These are phyloP conservation scores for Panthera uncia DNA, from an alignment of 2,113 vertebrate genomes.

Conservation along the genomic window DNA sequence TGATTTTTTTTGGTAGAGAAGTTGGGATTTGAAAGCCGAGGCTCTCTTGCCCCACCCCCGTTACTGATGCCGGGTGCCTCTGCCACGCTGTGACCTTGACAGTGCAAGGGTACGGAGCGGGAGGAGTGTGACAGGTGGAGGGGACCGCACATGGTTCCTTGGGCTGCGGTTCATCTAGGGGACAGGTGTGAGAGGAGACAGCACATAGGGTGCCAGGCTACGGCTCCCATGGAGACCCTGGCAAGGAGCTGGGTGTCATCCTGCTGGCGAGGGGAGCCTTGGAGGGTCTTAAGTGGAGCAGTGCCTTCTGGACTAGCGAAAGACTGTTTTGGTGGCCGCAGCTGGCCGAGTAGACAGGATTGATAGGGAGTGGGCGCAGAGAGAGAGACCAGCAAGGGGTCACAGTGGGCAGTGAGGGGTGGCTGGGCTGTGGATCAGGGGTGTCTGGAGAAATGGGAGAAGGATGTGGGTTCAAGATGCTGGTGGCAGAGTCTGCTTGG, in stretches of 20 bases:
- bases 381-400: background rate
- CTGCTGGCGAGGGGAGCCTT: background rate
- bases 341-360: background rate
- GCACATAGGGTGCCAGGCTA: rapidly evolving
- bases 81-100: rapidly evolving
- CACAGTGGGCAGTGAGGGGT: rapidly evolving
- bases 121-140: background rate
- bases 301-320: background rate
- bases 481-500: too few species aligned
- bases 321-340: background rate
- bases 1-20: background rate
- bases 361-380: background rate
- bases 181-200: background rate
- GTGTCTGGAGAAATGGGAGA: background rate
- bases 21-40: background rate
- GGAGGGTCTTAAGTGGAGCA: background rate
- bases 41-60: rapidly evolving
- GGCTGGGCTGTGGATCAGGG: background rate
- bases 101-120: background rate
- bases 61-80: rapidly evolving
- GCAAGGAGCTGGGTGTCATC: background rate
- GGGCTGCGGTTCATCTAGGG: background rate
- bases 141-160: background rate
- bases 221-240: rapidly evolving
- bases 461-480: background rate